A percentile compares a stretch with the other conserved stretches of the same genome.
phyloP scores from a whole-genome alignment of 2,888 invertebrate genomes.

The Caenorhabditis angaria region DNA sequence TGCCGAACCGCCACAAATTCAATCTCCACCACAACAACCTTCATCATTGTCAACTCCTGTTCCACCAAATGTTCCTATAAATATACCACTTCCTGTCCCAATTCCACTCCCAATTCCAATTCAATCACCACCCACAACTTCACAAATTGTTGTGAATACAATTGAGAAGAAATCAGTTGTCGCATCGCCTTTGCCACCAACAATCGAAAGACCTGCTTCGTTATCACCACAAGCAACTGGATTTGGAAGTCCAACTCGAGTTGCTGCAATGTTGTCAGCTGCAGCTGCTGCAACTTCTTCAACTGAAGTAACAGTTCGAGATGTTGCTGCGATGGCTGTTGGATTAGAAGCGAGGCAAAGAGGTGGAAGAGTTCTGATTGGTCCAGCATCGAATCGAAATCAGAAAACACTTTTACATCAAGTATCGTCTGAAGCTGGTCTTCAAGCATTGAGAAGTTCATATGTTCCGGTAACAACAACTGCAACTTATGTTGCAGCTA shows the following conservation, averaged over 20 bases:
- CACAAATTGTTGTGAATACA: background rate
- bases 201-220: background rate
- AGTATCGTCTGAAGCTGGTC: slow-evolving; percentile 6
- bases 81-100: no score
- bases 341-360: slow-evolving; percentile 9
- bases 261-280: slow-evolving; percentile 2
- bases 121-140: no score
- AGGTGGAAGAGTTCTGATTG: background rate
- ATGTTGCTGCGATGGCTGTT: slow-evolving; percentile 11
- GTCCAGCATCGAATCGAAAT: background rate
- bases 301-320: slow-evolving; percentile 5
- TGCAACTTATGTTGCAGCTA: background rate
- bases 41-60: no score
- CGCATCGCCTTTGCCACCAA: background rate
- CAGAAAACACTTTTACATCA: slow-evolving; percentile 10
- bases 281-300: background rate
- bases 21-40: no score
- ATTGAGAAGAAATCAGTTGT: background rate
- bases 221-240: background rate
- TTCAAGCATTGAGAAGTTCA: slow-evolving; percentile 4
- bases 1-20: no score
- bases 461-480: background rate
- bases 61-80: no score
- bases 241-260: background rate
- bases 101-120: no score